These are phyloP conservation scores for Urocyon cinereoargenteus DNA, from an alignment of 2,797 vertebrate genomes.

Conservation along the genomic window DNA sequence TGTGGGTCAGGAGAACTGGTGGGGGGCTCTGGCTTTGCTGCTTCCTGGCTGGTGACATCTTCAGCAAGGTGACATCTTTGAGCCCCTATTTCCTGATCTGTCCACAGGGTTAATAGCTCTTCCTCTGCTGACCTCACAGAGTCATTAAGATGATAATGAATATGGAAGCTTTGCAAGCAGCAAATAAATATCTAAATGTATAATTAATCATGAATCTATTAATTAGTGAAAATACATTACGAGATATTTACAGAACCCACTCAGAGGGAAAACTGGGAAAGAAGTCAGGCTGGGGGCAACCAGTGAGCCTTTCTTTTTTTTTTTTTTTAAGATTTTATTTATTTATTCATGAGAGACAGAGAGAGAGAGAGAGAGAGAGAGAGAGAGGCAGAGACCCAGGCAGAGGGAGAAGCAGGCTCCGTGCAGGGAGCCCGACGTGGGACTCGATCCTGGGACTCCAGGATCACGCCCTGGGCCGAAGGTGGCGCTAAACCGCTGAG, in stretches of 20 bases:
- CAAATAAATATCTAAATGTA: constrained; percentile 6
- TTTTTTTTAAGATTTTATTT: too few relatives aligned
- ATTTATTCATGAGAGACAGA: too few relatives aligned
- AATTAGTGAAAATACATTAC: constrained; percentile 61
- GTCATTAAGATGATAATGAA: not conserved
- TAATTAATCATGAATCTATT: constrained; percentile 58
- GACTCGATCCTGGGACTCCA: too few relatives aligned
- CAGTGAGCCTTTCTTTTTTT: not conserved
- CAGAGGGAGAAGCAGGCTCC: too few relatives aligned
- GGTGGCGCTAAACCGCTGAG: too few relatives aligned
- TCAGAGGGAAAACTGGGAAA: not conserved
- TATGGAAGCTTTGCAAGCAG: constrained; percentile 46
- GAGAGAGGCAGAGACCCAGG: too few relatives aligned
- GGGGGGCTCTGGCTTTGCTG: not conserved
- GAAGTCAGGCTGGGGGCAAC: not conserved
- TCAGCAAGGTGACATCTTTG: not conserved
- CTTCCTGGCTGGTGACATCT: not conserved
- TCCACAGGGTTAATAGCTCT: not conserved
- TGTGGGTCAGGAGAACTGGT: not conserved
- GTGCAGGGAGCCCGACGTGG: too few relatives aligned
- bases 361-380: too few relatives aligned
- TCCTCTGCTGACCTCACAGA: not conserved
- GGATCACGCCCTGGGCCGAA: too few relatives aligned
- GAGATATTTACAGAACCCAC: constrained; percentile 50
- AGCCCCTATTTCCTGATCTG: not conserved